Evolutionary conservation across 1,140 invertebrate species (phyloP).

Genomic region (Neodiprion fabricii): DNA sequence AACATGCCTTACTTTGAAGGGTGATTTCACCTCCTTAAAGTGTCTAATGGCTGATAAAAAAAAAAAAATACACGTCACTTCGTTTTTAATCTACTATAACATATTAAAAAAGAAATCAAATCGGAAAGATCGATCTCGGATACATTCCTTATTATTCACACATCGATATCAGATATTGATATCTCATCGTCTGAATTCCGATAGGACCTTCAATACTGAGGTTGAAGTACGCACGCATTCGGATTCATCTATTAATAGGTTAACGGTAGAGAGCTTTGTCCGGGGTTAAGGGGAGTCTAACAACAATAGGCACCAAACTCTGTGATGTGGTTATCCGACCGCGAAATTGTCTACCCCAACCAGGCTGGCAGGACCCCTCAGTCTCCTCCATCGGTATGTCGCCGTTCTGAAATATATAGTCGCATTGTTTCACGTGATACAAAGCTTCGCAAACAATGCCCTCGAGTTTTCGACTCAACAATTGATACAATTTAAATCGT

Average conservation of each 20-base stretch:
- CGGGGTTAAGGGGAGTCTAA: neutral
- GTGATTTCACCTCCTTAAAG: too few species aligned
- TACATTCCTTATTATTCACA: too few species aligned
- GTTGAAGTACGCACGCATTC: too few species aligned
- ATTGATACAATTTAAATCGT: neutral
- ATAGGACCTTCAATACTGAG: too few species aligned
- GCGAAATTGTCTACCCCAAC: constrained; percentile 1
- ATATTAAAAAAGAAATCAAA: too few species aligned
- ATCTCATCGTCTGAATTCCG: too few species aligned
- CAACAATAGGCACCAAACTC: neutral
- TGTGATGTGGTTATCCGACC: constrained; percentile 2
- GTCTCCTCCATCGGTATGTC: constrained; percentile 6
- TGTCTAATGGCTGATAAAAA: too few species aligned
- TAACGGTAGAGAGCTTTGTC: neutral
- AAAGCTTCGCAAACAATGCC: neutral
- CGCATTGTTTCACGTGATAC: neutral
- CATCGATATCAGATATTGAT: too few species aligned
- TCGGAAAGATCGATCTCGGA: too few species aligned
- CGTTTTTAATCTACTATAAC: too few species aligned
- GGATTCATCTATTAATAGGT: neutral
- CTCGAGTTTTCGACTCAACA: neutral
- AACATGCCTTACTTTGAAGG: too few species aligned
- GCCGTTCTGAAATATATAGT: constrained; percentile 5
- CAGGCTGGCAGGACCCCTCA: neutral
- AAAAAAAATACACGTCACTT: too few species aligned